Base-by-base conservation (phyloP, 1,140 invertebrate genomes). In the Planococcus citri region DNA sequence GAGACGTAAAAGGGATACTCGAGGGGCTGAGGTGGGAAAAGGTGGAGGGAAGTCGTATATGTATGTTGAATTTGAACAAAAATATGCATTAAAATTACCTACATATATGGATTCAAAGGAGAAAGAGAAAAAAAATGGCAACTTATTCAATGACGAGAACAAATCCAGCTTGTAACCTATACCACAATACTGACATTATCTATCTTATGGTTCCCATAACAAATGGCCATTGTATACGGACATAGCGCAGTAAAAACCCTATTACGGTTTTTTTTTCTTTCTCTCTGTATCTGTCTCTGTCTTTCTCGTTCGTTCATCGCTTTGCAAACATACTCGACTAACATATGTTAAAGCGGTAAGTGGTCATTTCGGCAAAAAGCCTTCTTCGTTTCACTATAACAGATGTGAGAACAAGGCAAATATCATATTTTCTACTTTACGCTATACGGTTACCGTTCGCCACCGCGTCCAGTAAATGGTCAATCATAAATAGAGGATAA, bases 161-260 rank as follows among this genome's bases (percentile, higher is more conserved):
- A 51, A 51, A 20, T 51, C 41, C 41, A 51, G 41, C 41, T 51
- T 20, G 41, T 51, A 51, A 51, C 41, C 41, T 51, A 17, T 17
- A 9, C n/a, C 12, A 17, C 12, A 17, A 9, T 51, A 51, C 41
- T 17, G n/a, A 20, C 41, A 51, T 51, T 51, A 51, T 51, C 41
- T 51, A n/a, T n/a, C 41, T 51, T 51, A 51, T 51, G 41, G 41
- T 51, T 51, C 41, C 41, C 41, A 51, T 51, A 51, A 51, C 41
- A 51, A 51, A 51, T 51, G 41, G 41, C 41, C 41, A 51, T 51
- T 51, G 41, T 51, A 51, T 20, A 14, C 12, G 41, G 12, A 51
- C 41, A 51, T 20, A 51, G 17, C 41, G 41, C 41, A n/a, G 41
- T 51, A 51, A 51, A n/a, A 51, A 51, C 41, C 41, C 41, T 51